A percentile compares a stretch with the other conserved stretches of the same genome.
Evolutionary conservation across 2,797 vertebrate species (phyloP).

Genomic region (Triplophysa bombifrons): DNA sequence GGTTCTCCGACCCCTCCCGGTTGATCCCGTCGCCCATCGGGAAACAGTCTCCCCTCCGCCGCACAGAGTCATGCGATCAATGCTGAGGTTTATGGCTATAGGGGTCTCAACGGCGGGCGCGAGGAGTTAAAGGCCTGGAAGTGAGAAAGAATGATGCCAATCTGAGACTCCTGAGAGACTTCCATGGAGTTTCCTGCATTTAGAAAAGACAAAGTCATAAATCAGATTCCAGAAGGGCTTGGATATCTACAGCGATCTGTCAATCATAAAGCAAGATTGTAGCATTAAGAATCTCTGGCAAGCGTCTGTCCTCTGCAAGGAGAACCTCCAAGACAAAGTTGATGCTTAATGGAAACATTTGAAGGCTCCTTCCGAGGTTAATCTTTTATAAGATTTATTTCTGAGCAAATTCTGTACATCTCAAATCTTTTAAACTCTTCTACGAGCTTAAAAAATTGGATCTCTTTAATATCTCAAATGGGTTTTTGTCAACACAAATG

Average conservation of each 20-base stretch:
- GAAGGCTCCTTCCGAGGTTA: not conserved
- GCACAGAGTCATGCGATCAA: constrained; percentile 70
- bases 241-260: not conserved
- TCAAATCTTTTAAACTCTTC: not conserved
- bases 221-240: not conserved
- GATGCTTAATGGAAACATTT: not conserved
- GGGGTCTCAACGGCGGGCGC: constrained; percentile 66
- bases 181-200: not conserved
- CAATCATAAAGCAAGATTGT: too few relatives aligned
- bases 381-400: not conserved
- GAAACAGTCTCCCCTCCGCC: constrained; percentile 56
- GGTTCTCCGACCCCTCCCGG: constrained; percentile 61
- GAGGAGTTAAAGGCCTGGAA: constrained; percentile 59
- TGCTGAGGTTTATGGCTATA: constrained; percentile 70
- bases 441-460: not conserved
- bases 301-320: too few relatives aligned
- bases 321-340: too few relatives aligned
- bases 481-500: not conserved
- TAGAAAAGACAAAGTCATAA: not conserved
- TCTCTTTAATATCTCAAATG: not conserved
- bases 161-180: constrained; percentile 50
- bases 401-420: too few relatives aligned
- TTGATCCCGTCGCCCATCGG: constrained; percentile 61
- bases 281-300: too few relatives aligned
- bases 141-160: constrained; percentile 48